A percentile compares a stretch with the other conserved stretches of the same genome.
Conservation (phyloP, 2,888 invertebrate species). For the Xanthorhoe spadicearia region DNA sequence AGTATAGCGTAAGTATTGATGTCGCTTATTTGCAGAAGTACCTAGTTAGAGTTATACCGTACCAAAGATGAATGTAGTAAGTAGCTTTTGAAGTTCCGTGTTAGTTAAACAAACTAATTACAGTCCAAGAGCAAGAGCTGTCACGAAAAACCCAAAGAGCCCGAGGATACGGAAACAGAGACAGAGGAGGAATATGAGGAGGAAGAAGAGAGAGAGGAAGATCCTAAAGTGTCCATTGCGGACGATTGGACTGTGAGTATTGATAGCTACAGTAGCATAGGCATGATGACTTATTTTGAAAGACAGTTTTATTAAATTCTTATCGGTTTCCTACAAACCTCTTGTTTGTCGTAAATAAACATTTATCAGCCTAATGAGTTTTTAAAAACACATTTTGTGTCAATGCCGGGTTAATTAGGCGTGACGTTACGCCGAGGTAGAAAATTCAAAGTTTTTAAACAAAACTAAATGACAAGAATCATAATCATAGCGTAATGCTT, state of each 20-base stretch:
- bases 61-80: not conserved
- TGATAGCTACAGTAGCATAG: not conserved
- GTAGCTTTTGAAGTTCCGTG: not conserved
- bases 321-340: too few species aligned
- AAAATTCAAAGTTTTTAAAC: too few species aligned
- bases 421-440: too few species aligned
- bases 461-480: too few species aligned
- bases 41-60: not conserved
- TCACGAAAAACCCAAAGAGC: slow-evolving; percentile 33
- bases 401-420: too few species aligned
- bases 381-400: too few species aligned
- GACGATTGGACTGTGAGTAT: slow-evolving; percentile 65
- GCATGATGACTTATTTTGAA: too few species aligned
- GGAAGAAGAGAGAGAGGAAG: slow-evolving; percentile 26
- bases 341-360: too few species aligned
- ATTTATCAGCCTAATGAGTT: too few species aligned
- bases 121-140: slow-evolving; percentile 21
- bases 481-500: too few species aligned
- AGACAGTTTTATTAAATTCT: too few species aligned
- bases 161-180: slow-evolving; percentile 23
- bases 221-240: slow-evolving; percentile 62
- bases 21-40: not conserved
- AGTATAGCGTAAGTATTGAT: slow-evolving; percentile 1
- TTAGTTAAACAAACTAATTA: not conserved
- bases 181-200: not conserved